Conservation (phyloP, 2,113 vertebrate species). For the Aphyosemion australe region DNA sequence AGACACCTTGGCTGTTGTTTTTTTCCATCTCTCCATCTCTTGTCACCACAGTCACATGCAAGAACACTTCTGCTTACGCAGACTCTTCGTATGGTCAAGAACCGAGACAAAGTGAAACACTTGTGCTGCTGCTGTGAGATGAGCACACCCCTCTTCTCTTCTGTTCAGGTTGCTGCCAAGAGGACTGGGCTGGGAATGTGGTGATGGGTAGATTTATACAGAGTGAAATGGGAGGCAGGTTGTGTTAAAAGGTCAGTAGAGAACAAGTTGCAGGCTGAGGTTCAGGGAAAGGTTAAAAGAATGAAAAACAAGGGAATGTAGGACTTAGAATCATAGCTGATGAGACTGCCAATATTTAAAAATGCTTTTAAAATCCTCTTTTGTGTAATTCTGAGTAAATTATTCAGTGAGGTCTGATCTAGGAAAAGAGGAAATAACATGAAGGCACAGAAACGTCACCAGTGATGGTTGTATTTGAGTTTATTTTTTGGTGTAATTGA, state of each 20-base stretch:
- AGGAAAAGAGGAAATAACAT: constrained; percentile 10
- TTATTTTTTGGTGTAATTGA: too few relatives aligned
- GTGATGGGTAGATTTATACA: constrained; percentile 69
- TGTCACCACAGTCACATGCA: constrained; percentile 21
- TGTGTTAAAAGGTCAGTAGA: constrained; percentile 43
- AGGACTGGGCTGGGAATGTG: constrained; percentile 16
- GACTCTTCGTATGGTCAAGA: constrained; percentile 15
- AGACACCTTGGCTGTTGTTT: constrained; percentile 40
- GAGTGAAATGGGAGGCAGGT: constrained; percentile 64
- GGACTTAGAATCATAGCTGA: constrained; percentile 13
- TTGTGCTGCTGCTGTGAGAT: constrained; percentile 4
- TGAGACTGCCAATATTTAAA: constrained; percentile 16
- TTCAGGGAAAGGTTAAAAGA: constrained; percentile 64
- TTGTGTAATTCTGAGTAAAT: constrained; percentile 29
- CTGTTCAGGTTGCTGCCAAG: constrained; percentile 39
- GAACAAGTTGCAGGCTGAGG: constrained; percentile 48
- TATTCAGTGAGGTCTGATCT: constrained; percentile 7
- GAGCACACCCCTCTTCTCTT: constrained; percentile 39
- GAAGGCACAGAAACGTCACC: too few relatives aligned
- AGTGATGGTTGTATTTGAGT: too few relatives aligned
- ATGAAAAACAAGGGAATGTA: neutral
- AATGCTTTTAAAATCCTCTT: constrained; percentile 23
- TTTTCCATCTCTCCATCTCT: constrained; percentile 6
- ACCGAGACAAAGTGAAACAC: constrained; percentile 23
- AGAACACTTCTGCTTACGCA: constrained; percentile 8